Evolutionary conservation across 2,113 vertebrate genomes (phyloP).

Genomic region (Chaenogobius annularis): DNA sequence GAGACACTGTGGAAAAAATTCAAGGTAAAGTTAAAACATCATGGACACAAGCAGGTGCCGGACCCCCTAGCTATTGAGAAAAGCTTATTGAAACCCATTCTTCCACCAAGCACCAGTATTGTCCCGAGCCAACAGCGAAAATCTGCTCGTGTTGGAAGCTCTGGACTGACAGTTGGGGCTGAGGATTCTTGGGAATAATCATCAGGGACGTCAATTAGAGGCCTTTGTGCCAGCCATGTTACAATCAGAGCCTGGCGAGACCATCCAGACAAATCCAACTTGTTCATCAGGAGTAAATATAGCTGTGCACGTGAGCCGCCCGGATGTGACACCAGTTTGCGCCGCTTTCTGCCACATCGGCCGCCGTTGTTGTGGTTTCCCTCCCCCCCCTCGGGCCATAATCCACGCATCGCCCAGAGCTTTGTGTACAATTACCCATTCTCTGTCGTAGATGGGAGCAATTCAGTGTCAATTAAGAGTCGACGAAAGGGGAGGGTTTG

Average conservation of each 20-base stretch:
- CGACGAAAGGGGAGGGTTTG: not conserved
- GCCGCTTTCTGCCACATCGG: conserved; percentile 6
- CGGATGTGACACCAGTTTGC: not conserved
- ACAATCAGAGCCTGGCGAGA: not conserved
- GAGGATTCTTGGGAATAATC: not conserved
- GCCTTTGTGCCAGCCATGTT: not conserved
- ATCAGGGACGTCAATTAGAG: not conserved
- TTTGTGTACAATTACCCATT: conserved; percentile 72
- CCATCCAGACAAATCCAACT: conserved; percentile 1
- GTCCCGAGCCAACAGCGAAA: not conserved
- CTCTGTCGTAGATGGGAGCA: conserved; percentile 29
- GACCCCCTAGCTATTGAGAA: too few species aligned
- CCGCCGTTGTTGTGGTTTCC: conserved; percentile 20
- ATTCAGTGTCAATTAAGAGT: not conserved
- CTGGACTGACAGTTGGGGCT: not conserved
- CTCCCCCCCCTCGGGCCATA: conserved; percentile 50
- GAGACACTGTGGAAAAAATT: too few species aligned
- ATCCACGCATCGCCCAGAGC: conserved; percentile 60
- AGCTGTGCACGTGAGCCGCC: not conserved
- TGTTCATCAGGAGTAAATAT: not conserved
- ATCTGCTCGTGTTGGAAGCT: not conserved
- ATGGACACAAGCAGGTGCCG: too few species aligned
- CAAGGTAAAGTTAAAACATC: too few species aligned
- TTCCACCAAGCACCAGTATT: not conserved
- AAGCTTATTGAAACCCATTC: not conserved